phyloP scores from a whole-genome alignment of 2,888 invertebrate species.

The Phalangium opilio region DNA sequence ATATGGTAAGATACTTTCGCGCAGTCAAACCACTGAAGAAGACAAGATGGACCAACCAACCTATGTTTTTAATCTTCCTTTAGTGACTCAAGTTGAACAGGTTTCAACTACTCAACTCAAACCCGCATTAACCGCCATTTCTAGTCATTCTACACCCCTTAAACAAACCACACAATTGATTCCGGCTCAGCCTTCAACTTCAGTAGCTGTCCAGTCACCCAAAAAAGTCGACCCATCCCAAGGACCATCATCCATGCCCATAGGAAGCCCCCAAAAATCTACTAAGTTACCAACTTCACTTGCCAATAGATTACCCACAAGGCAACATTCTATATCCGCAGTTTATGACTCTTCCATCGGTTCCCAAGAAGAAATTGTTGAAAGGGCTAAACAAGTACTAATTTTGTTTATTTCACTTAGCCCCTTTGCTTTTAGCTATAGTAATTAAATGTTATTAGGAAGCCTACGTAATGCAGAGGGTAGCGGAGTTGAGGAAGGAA shows the following conservation, averaged over 20 bases:
- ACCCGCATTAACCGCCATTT: too few species aligned
- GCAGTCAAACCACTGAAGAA: too few species aligned
- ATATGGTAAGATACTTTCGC: neutral
- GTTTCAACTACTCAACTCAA: too few species aligned
- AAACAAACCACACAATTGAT: too few species aligned
- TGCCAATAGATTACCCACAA: slow-evolving; percentile 11
- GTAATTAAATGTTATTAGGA: slow-evolving; percentile 37
- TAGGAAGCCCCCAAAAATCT: neutral
- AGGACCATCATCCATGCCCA: neutral
- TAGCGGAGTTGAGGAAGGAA: slow-evolving; percentile 77
- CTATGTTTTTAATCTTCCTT: too few species aligned
- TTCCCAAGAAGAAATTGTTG: slow-evolving; percentile 58
- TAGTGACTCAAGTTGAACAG: too few species aligned
- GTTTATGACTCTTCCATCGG: slow-evolving; percentile 31
- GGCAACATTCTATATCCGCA: slow-evolving; percentile 25
- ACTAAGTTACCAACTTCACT: neutral
- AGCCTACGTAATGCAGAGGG: slow-evolving; percentile 82
- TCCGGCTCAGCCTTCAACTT: too few species aligned
- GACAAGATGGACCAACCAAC: too few species aligned
- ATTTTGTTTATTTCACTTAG: neutral
- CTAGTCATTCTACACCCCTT: too few species aligned
- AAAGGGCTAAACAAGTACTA: slow-evolving; percentile 64
- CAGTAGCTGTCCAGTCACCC: too few species aligned
- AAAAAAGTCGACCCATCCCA: neutral
- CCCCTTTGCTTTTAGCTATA: neutral